These are phyloP conservation scores for Zaprionus capensis DNA, from an alignment of 1,140 invertebrate genomes.

Conservation along the genomic window DNA sequence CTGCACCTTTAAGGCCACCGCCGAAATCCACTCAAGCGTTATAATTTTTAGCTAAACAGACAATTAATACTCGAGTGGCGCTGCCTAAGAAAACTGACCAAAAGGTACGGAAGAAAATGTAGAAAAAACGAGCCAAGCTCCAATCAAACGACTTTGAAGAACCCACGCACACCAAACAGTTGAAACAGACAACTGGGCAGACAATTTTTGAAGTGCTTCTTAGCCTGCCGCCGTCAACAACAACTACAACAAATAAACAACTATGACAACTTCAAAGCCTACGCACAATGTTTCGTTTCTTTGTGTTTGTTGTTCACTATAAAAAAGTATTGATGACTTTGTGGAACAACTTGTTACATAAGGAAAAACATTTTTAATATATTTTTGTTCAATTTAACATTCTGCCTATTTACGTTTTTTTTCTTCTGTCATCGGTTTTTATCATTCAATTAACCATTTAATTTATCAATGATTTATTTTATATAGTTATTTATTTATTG, in stretches of 20 bases:
- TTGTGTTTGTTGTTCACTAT: slow-evolving; percentile 22
- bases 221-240: slow-evolving; percentile 45
- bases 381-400: neutral
- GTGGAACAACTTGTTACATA: slow-evolving; percentile 5
- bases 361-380: neutral
- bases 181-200: slow-evolving; percentile 57
- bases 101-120: slow-evolving; percentile 4
- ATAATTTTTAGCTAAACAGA: slow-evolving; percentile 68
- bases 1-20: slow-evolving; percentile 13
- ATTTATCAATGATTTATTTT: neutral
- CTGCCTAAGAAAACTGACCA: slow-evolving; percentile 39
- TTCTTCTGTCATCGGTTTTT: neutral
- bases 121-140: slow-evolving; percentile 26
- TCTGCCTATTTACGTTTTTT: neutral
- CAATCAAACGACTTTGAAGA: slow-evolving; percentile 73
- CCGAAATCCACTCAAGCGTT: slow-evolving; percentile 51
- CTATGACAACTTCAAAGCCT: slow-evolving; percentile 52
- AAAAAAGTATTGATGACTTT: neutral
- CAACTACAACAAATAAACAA: slow-evolving; percentile 32
- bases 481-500: too few relatives aligned
- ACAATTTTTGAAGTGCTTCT: slow-evolving; percentile 70
- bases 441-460: neutral
- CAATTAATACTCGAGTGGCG: slow-evolving; percentile 64
- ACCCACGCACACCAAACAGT: slow-evolving; percentile 64
- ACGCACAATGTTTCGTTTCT: slow-evolving; percentile 53